Conservation (phyloP, 2,113 vertebrate species). For the Edolisoma coerulescens region DNA sequence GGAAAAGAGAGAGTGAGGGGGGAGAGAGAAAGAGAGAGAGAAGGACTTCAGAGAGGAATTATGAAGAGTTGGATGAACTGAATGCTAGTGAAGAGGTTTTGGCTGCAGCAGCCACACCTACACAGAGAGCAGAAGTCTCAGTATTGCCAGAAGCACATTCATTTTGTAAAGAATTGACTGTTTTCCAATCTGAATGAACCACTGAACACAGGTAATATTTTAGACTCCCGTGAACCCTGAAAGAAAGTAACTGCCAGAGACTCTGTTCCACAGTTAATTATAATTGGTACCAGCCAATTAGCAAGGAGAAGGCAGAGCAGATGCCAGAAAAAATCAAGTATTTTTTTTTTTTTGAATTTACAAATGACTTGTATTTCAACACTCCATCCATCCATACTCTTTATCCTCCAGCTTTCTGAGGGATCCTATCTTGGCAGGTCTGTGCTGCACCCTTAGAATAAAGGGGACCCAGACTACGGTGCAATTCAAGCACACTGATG, state of each 20-base stretch:
- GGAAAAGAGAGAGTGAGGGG: slow-evolving; percentile 60
- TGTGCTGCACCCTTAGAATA: not conserved
- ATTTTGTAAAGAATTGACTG: not conserved
- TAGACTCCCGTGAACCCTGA: not conserved
- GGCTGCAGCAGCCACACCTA: not conserved
- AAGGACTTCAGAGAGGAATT: slow-evolving; percentile 73
- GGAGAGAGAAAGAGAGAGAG: slow-evolving; percentile 63
- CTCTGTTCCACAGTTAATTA: not conserved
- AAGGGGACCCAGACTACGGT: not conserved
- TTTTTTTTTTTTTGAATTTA: not conserved
- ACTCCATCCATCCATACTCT: not conserved
- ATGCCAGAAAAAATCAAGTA: not conserved
- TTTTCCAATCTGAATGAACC: not conserved
- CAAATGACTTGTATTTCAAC: not conserved
- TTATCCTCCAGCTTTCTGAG: not conserved
- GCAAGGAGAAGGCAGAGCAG: not conserved
- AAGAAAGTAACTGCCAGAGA: slow-evolving; percentile 16
- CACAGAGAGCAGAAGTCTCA: not conserved
- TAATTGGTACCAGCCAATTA: not conserved
- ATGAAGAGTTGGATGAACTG: slow-evolving; percentile 52
- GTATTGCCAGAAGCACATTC: not conserved
- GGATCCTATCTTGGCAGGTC: not conserved
- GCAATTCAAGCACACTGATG: not conserved
- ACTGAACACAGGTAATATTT: not conserved
- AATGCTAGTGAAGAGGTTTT: slow-evolving; percentile 6